These are phyloP conservation scores for Haemorhous mexicanus DNA, from an alignment of 2,113 vertebrate genomes.

Conservation along the genomic window DNA sequence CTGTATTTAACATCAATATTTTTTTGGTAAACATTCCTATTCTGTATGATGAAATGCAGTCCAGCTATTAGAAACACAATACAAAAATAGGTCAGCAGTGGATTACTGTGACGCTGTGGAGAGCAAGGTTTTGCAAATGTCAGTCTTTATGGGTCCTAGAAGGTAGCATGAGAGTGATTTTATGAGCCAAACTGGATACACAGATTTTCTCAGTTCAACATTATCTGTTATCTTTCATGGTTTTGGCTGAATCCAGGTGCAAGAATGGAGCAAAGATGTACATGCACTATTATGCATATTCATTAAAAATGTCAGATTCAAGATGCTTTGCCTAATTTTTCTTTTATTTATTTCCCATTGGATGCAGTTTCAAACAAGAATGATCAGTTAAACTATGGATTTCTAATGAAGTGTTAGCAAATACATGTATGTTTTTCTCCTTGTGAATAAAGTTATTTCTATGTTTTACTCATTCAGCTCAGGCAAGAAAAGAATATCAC, in stretches of 20 bases:
- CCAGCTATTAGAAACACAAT: not conserved
- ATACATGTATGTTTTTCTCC: not conserved
- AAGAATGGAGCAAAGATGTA: not conserved
- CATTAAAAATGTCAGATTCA: not conserved
- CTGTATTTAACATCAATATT: not conserved
- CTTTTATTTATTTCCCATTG: not conserved
- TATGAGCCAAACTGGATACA: not conserved
- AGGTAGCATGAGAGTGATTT: not conserved
- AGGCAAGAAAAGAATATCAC: not conserved
- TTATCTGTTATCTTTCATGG: not conserved
- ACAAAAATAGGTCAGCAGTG: conserved; percentile 5
- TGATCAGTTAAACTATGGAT: not conserved
- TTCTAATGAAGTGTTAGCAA: not conserved
- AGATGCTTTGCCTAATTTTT: not conserved
- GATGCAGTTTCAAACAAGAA: not conserved
- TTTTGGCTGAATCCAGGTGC: not conserved
- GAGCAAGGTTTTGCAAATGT: not conserved
- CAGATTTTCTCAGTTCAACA: not conserved
- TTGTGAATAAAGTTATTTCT: not conserved
- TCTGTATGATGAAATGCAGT: not conserved
- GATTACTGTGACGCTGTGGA: not conserved
- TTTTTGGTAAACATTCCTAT: not conserved
- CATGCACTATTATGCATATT: not conserved
- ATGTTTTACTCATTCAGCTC: not conserved
- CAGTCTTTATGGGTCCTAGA: not conserved